These are phyloP conservation scores for Megathymus violae DNA, from an alignment of 1,140 invertebrate species.

Conservation along the genomic window DNA sequence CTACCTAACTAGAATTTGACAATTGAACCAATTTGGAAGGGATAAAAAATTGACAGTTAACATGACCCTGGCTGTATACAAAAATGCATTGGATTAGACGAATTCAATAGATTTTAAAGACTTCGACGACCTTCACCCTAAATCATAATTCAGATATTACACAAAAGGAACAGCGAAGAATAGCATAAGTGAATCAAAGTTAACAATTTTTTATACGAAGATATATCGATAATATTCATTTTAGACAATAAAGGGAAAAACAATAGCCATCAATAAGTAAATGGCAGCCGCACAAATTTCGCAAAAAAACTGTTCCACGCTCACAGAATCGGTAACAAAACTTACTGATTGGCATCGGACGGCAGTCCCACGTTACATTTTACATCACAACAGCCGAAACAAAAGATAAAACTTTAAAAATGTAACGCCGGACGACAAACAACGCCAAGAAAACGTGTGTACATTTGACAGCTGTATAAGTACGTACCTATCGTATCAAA, in stretches of 20 bases:
- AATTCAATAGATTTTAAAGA: conserved; percentile 1
- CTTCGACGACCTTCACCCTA: conserved; percentile 15
- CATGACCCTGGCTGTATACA: conserved; percentile 3
- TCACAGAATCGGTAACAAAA: conserved; percentile 66
- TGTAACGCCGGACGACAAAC: conserved; percentile 78
- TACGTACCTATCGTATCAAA: conserved; percentile 25
- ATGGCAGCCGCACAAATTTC: conserved; percentile 38
- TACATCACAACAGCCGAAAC: conserved; percentile 71
- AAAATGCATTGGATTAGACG: conserved; percentile 11
- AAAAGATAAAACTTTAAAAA: conserved; percentile 72
- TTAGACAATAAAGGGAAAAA: conserved; percentile 15
- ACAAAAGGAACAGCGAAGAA: background rate
- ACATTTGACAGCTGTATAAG: conserved; percentile 58
- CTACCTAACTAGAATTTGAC: background rate
- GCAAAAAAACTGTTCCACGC: conserved; percentile 51
- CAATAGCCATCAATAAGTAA: conserved; percentile 43
- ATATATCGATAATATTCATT: background rate
- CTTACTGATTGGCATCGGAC: conserved; percentile 59
- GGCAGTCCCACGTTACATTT: conserved; percentile 67
- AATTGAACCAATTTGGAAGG: background rate
- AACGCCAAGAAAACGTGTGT: conserved; percentile 82
- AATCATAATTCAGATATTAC: conserved; percentile 1
- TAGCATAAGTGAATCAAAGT: background rate
- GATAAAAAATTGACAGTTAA: conserved; percentile 10
- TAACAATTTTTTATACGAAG: background rate